A percentile compares a stretch with the other conserved stretches of the same genome.
phyloP scores from a whole-genome alignment of 1,140 invertebrate species.

The Pinna nobilis region DNA sequence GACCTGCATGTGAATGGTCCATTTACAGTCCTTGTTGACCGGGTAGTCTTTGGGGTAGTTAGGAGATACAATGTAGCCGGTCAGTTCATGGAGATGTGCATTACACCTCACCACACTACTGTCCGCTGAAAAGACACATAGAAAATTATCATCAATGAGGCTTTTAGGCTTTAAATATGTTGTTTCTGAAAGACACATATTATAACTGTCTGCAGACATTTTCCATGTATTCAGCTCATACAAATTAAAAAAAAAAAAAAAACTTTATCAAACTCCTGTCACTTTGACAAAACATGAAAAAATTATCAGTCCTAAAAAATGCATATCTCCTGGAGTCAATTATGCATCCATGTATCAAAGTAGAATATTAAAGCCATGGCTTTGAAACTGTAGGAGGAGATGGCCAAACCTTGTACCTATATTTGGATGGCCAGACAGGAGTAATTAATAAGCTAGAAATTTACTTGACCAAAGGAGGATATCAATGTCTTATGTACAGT shows the following conservation, averaged over 20 bases:
- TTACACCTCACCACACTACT: not conserved
- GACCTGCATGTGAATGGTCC: constrained; percentile 39
- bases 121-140: not conserved
- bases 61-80: constrained; percentile 36
- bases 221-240: too few species aligned
- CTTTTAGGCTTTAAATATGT: not conserved
- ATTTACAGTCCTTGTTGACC: constrained; percentile 43
- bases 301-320: too few species aligned
- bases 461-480: not conserved
- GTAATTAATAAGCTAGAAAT: too few species aligned
- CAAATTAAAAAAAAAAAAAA: too few species aligned
- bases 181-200: not conserved
- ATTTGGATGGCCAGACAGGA: too few species aligned
- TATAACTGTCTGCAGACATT: not conserved
- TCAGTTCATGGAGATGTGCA: constrained; percentile 14
- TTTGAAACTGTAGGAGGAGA: too few species aligned
- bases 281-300: too few species aligned
- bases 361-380: too few species aligned
- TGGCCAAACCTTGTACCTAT: too few species aligned
- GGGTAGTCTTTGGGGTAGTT: constrained; percentile 42
- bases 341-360: too few species aligned
- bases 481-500: not conserved
- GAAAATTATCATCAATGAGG: not conserved
- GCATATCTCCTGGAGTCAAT: too few species aligned
- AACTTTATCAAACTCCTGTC: too few species aligned